Evolutionary conservation across 2,888 invertebrate genomes (phyloP).

Genomic region (Colletes collaris): DNA sequence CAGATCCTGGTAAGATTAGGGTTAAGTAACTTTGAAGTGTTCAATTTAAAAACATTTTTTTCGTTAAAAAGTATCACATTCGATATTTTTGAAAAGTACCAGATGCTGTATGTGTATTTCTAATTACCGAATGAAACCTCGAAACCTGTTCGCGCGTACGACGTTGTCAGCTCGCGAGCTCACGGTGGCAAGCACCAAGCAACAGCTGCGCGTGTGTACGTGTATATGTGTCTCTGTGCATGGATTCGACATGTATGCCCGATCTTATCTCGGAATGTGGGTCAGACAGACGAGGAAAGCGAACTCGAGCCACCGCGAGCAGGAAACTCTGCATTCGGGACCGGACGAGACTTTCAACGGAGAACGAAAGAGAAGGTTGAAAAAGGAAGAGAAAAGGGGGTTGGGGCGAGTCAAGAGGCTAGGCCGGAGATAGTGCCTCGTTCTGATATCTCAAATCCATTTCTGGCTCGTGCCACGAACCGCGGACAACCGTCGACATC

Average conservation of each 20-base stretch:
- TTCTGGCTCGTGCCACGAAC: conserved; percentile 63
- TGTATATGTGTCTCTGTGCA: conserved; percentile 3
- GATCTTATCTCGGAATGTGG: conserved; percentile 77
- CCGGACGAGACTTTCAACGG: conserved; percentile 66
- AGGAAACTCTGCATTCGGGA: conserved; percentile 69
- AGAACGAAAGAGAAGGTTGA: conserved; percentile 49
- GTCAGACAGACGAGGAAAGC: conserved; percentile 69
- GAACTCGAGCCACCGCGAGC: conserved; percentile 58
- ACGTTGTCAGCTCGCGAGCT: conserved; percentile 15
- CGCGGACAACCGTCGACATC: conserved; percentile 55
- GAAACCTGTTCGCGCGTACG: conserved; percentile 36
- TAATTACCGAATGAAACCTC: conserved; percentile 35
- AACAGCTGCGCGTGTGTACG: not conserved
- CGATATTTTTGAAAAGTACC: no score
- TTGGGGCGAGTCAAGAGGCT: conserved; percentile 48
- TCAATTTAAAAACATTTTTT: no score
- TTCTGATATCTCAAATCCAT: conserved; percentile 71
- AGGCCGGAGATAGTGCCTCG: conserved; percentile 61
- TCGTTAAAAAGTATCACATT: no score
- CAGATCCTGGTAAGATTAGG: no score
- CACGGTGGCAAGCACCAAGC: not conserved
- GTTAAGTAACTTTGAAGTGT: no score
- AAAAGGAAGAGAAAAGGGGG: conserved; percentile 26
- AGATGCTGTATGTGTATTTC: no score
- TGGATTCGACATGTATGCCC: conserved; percentile 26